Percentiles rank a stretch among this genome's conserved stretches.
Conservation (phyloP, 2,113 vertebrate genomes). For the Onychostruthus taczanowskii region DNA sequence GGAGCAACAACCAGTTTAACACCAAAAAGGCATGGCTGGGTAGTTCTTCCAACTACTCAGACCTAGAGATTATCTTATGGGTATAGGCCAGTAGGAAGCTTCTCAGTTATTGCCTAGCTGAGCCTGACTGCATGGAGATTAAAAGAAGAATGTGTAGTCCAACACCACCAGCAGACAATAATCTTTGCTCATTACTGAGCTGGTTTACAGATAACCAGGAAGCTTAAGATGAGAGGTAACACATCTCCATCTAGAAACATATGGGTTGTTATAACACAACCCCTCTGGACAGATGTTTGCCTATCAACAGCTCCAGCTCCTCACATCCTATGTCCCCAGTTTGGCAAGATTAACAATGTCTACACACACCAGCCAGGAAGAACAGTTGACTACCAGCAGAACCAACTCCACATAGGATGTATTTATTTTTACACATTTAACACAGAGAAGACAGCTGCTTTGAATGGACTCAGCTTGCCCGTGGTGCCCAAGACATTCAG, state of each 20-base stretch:
- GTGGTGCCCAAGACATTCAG: neutral
- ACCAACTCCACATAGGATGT: neutral
- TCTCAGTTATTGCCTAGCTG: neutral
- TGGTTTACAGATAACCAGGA: neutral
- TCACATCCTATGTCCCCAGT: neutral
- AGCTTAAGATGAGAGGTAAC: neutral
- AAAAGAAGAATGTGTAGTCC: neutral
- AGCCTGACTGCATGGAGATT: neutral
- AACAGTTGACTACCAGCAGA: neutral
- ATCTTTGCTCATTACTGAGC: neutral
- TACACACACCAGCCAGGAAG: neutral
- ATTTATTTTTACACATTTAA: constrained; percentile 36
- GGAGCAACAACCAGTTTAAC: neutral
- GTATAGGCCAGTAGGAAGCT: neutral
- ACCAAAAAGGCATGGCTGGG: neutral
- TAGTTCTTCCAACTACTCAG: neutral
- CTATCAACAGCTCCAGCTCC: neutral
- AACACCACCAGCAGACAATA: neutral
- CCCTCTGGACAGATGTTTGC: neutral
- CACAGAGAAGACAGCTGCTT: neutral
- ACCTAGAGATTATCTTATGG: neutral
- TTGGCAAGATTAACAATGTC: neutral
- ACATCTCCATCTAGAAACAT: neutral
- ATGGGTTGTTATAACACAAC: neutral
- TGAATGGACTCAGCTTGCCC: neutral